Evolutionary conservation across 2,888 invertebrate species (phyloP).

Genomic region (Drosophila formosana): DNA sequence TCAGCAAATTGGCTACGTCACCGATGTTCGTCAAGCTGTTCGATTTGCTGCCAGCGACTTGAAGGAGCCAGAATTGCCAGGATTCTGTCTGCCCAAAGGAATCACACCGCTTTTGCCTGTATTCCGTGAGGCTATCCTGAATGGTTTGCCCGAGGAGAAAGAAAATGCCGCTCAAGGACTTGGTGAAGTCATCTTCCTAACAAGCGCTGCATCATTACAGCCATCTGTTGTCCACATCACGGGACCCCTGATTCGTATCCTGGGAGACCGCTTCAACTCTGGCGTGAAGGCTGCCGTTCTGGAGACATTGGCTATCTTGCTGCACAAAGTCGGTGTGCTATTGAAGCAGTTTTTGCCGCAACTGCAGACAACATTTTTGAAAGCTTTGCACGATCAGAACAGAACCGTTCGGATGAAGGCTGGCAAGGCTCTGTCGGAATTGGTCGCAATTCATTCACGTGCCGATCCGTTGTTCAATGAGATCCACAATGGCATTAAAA

Average conservation of each 20-base stretch:
- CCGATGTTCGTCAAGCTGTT: constrained; percentile 96
- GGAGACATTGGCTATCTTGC: constrained; percentile 95
- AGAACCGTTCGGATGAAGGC: constrained; percentile 95
- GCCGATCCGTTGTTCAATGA: constrained; percentile 98
- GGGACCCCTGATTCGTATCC: constrained; percentile 98
- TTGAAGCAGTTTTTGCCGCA: constrained; percentile 99
- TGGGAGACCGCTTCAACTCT: constrained; percentile 97
- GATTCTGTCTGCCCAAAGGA: constrained; percentile 97
- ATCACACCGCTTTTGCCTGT: constrained; percentile 97
- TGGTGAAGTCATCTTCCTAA: constrained; percentile 88
- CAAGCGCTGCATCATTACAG: constrained; percentile 94
- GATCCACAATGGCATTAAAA: constrained; percentile 93
- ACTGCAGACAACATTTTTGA: constrained; percentile 98
- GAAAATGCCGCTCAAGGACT: constrained; percentile 97
- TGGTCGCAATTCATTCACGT: constrained; percentile 96
- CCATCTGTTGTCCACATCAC: constrained; percentile 99
- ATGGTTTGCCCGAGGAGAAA: constrained; percentile 97
- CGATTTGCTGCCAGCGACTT: constrained; percentile 94
- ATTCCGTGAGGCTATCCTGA: constrained; percentile 97
- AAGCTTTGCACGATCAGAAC: constrained; percentile 96
- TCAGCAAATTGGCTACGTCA: constrained; percentile 94
- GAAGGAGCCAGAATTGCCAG: constrained; percentile 92
- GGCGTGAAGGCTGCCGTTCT: constrained; percentile 98
- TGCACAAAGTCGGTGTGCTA: constrained; percentile 97
- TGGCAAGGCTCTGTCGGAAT: constrained; percentile 93